These are phyloP conservation scores for Phylloscopus collybita DNA, from an alignment of 2,797 vertebrate genomes.

Conservation along the genomic window DNA sequence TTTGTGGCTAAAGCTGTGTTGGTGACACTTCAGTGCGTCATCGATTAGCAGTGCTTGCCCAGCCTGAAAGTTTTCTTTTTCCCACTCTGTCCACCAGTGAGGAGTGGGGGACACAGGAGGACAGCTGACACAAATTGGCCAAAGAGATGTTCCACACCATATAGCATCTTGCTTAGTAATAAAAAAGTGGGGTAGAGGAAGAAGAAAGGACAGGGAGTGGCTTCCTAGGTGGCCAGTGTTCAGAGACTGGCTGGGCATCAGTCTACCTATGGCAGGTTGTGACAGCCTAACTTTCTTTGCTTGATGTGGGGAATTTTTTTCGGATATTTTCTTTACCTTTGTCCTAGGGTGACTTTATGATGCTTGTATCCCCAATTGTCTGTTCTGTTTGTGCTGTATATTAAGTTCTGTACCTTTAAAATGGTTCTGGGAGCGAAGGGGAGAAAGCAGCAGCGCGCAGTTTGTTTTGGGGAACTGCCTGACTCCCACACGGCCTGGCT, in stretches of 20 bases:
- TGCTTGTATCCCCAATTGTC: too few relatives aligned
- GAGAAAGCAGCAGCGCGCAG: too few relatives aligned
- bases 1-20: background rate
- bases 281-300: background rate
- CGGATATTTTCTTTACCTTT: too few relatives aligned
- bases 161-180: background rate
- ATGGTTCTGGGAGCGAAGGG: too few relatives aligned
- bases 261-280: background rate
- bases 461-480: too few relatives aligned
- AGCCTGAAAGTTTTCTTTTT: background rate
- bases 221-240: background rate
- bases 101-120: background rate
- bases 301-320: background rate
- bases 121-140: background rate
- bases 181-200: background rate
- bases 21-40: background rate
- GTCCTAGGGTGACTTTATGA: too few relatives aligned
- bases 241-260: background rate
- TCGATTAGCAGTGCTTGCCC: background rate
- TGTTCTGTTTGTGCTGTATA: too few relatives aligned
- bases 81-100: background rate
- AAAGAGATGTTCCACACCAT: background rate
- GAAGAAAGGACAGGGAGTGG: background rate
- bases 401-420: too few relatives aligned
- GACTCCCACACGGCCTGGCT: too few relatives aligned